A percentile compares a stretch with the other conserved stretches of the same genome.
Evolutionary conservation across 2,113 vertebrate genomes (phyloP).

Genomic region (Oncorhynchus tshawytscha): DNA sequence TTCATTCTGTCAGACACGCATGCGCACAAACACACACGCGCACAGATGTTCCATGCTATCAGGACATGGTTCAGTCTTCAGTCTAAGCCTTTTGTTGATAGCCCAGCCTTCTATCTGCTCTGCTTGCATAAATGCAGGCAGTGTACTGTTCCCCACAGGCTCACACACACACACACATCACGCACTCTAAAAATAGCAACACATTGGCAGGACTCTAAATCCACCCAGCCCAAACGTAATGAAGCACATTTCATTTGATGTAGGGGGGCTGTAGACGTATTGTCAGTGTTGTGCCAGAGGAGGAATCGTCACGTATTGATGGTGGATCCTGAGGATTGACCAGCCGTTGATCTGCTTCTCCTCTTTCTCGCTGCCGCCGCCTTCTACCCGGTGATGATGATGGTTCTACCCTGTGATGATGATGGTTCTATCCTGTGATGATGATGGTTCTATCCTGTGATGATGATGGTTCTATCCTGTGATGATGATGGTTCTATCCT

Average conservation of each 20-base stretch:
- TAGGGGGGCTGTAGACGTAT: background rate
- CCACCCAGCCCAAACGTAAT: background rate
- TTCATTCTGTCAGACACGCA: slow-evolving; percentile 10
- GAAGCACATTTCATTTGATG: slow-evolving; percentile 7
- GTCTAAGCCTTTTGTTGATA: background rate
- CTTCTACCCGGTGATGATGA: no score
- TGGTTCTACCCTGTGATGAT: no score
- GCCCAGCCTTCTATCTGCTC: background rate
- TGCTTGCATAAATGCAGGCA: background rate
- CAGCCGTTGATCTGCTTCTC: slow-evolving; percentile 11
- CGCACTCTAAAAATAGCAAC: slow-evolving; percentile 2
- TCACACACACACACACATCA: background rate
- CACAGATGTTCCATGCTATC: background rate
- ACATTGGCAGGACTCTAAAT: background rate
- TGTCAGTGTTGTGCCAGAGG: slow-evolving; percentile 4
- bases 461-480: background rate
- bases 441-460: no score
- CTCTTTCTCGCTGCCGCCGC: background rate
- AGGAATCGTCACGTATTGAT: slow-evolving; percentile 26
- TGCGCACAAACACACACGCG: background rate
- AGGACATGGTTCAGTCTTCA: no score
- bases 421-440: no score
- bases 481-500: no score
- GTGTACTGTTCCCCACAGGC: background rate
- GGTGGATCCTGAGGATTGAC: background rate